Base-by-base conservation (phyloP, 2,888 invertebrate species). In the Trissolcus brochymenae region DNA sequence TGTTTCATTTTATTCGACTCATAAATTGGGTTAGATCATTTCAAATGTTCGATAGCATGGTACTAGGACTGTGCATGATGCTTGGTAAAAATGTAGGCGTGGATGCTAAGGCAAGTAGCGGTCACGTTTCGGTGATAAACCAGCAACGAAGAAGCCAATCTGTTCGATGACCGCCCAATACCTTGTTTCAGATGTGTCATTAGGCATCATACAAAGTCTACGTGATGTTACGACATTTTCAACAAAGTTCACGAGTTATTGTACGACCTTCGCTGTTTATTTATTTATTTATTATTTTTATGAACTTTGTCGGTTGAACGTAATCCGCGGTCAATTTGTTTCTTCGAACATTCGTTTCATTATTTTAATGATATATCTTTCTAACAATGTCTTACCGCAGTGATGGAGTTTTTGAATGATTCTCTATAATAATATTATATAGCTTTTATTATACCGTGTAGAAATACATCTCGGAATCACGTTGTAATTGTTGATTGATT, bases 51-150 rank as follows among this genome's bases (percentile, higher is more conserved):
- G 16, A 46, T 16, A 16, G 46, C 16, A 4, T 14, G 16, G 14
- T 13, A 9, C 11, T 41, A 2, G 41, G 43, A 1, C 43, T 14
- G n/a, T n/a, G 21, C 43, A 62, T 55, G 25, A 9, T n/a, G 13
- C 14, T 14, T 16, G 14, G 46, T 16, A 46, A 46, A 46, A 46
- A 46, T 14, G 46, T 6, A 46, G 19, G 65, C 68, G 61, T 65
- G 61, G 73, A 79, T 79, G 75, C 57, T 76, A 81, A 78, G 68
- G 81, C 82, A 80, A 57, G 82, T 82, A 82, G 82, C 82, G 73
- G 75, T 82, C 82, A 81, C 82, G 82, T 82, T 80, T 81, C 79
- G 79, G 77, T 80, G 76, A 80, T 80, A 79, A 80, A 79, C 55
- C 65, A 40, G 55, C 76, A 72, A 72, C 74, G 66, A 68, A 54